phyloP scores from a whole-genome alignment of 37 sponge, comb jelly and placozoan species.

The Haliclona indistincta region DNA sequence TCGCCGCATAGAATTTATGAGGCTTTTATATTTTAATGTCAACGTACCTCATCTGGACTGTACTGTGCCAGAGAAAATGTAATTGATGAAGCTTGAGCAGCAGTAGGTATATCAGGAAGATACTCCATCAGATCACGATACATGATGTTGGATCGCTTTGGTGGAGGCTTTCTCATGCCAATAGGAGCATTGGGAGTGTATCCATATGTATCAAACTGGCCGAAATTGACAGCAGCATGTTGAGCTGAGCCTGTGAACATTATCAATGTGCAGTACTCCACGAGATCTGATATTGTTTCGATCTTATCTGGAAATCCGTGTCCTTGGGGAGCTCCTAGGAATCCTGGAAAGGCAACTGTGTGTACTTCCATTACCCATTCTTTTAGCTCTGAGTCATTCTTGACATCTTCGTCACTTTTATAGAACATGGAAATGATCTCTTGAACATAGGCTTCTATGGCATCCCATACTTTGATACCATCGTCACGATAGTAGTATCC shows the following conservation, averaged over 20 bases:
- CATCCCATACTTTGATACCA: conserved; percentile 64
- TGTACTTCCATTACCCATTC: conserved; percentile 41
- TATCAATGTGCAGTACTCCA: conserved; percentile 55
- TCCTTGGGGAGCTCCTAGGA: background rate
- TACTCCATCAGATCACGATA: conserved; percentile 36
- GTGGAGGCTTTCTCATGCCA: conserved; percentile 44
- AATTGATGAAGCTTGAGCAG: conserved; percentile 2
- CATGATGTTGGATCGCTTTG: conserved; percentile 34
- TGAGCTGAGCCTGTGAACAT: conserved; percentile 64
- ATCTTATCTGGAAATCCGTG: conserved; percentile 50
- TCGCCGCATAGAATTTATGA: no score
- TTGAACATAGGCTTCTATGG: conserved; percentile 34
- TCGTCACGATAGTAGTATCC: conserved; percentile 81
- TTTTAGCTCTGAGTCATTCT: conserved; percentile 43
- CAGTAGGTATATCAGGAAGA: conserved; percentile 35
- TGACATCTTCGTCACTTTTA: conserved; percentile 43
- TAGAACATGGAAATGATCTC: conserved; percentile 53
- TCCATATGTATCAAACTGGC: conserved; percentile 65
- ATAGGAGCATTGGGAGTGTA: conserved; percentile 78
- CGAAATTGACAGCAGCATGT: conserved; percentile 80
- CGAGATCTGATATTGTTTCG: conserved; percentile 26
- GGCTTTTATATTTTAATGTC: no score
- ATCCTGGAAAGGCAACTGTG: conserved; percentile 29
- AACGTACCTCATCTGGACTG: conserved; percentile 45
- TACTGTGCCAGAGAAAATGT: conserved; percentile 19